phyloP scores from a whole-genome alignment of 53 echinoderm and acorn worm species.

The Crossaster papposus region DNA sequence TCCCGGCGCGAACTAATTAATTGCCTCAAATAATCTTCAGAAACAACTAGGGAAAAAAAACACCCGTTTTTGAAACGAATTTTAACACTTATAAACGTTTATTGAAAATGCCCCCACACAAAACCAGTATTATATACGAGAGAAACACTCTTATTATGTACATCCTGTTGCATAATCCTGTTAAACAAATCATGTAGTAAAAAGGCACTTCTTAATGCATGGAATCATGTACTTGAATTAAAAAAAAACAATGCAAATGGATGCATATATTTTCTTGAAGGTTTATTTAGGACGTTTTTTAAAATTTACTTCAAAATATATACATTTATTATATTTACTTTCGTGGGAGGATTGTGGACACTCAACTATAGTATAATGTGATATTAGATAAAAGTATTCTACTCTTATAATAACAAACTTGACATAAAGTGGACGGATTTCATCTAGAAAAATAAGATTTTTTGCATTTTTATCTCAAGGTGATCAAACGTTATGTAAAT shows the following conservation, averaged over 20 bases:
- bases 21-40: no score
- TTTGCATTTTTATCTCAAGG: background rate
- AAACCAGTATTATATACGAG: background rate
- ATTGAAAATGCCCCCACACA: background rate
- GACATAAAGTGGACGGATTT: background rate
- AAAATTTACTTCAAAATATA: slow-evolving; percentile 40
- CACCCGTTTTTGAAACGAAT: no score
- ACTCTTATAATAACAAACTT: background rate
- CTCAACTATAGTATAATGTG: slow-evolving; percentile 31
- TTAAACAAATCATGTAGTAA: background rate
- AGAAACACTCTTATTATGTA: background rate
- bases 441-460: background rate
- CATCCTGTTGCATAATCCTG: background rate
- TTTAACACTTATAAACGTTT: background rate
- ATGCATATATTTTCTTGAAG: background rate
- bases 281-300: background rate
- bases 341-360: slow-evolving; percentile 16
- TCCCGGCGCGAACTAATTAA: no score
- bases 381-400: background rate
- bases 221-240: background rate
- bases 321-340: slow-evolving; percentile 49
- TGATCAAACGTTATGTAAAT: background rate
- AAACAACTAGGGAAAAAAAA: no score
- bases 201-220: background rate
- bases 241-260: background rate